Percentiles rank a stretch among this genome's conserved stretches.
These are phyloP conservation scores for Leptestheria dahalacensis DNA, from an alignment of 1,140 invertebrate genomes.

Conservation along the genomic window DNA sequence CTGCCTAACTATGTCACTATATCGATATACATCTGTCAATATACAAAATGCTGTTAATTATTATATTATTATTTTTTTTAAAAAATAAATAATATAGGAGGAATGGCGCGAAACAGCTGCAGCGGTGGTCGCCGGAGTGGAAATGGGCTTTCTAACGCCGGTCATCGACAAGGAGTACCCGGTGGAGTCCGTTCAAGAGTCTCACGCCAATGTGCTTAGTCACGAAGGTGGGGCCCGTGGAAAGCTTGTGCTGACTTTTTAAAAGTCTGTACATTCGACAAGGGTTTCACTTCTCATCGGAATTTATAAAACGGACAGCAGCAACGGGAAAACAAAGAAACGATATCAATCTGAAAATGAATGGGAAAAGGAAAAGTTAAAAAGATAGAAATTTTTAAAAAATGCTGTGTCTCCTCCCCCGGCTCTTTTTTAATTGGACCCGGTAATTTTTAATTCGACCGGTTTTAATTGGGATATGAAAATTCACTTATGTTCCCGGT, in stretches of 20 bases:
- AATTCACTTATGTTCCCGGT: too few species aligned
- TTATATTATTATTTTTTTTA: slow-evolving; percentile 18
- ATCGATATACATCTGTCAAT: background rate
- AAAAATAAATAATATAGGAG: too few species aligned
- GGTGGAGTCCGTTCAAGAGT: slow-evolving; percentile 29
- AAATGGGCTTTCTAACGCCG: slow-evolving; percentile 34
- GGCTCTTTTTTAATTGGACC: too few species aligned
- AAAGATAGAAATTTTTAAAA: too few species aligned
- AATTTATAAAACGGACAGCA: background rate
- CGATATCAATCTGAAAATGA: too few species aligned
- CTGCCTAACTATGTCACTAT: too few species aligned
- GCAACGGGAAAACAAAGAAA: too few species aligned
- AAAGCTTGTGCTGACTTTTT: slow-evolving; percentile 24
- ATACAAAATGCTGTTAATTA: slow-evolving; percentile 2
- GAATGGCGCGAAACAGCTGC: slow-evolving; percentile 30
- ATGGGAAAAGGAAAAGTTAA: too few species aligned
- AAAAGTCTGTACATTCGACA: background rate
- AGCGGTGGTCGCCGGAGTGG: slow-evolving; percentile 27
- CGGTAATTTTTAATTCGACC: too few species aligned
- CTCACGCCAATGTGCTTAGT: slow-evolving; percentile 26
- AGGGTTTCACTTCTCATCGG: background rate
- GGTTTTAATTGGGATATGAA: too few species aligned
- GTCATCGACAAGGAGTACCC: slow-evolving; percentile 31
- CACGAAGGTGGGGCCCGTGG: slow-evolving; percentile 23
- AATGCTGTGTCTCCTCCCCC: too few species aligned